These are phyloP conservation scores for Sinonovacula constricta DNA, from an alignment of 1,140 invertebrate genomes.

Conservation along the genomic window DNA sequence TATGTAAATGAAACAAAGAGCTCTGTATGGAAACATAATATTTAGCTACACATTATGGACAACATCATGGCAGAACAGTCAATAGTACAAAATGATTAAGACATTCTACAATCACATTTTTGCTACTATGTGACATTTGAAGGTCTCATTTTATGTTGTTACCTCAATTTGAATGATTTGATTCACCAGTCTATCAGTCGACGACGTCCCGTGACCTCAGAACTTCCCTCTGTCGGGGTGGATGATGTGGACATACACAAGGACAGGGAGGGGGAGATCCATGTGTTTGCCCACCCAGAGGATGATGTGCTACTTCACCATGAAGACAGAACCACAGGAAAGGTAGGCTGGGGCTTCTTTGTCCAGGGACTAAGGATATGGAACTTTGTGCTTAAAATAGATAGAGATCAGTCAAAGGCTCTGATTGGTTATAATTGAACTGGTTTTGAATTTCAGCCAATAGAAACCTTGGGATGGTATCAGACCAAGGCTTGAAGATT, in stretches of 20 bases:
- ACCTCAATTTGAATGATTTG: too few species aligned
- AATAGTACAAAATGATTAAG: too few species aligned
- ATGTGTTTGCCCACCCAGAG: constrained; percentile 68
- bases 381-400: constrained; percentile 1
- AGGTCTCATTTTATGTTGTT: too few species aligned
- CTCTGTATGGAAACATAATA: too few species aligned
- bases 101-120: too few species aligned
- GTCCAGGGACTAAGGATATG: too few species aligned
- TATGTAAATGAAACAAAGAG: too few species aligned
- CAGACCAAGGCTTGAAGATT: background rate
- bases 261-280: constrained; percentile 65
- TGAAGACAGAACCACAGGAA: constrained; percentile 51
- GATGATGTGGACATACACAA: constrained; percentile 58
- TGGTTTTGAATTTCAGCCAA: background rate
- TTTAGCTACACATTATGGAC: too few species aligned
- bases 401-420: background rate
- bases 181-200: background rate
- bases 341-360: constrained; percentile 46
- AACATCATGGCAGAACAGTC: too few species aligned
- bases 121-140: too few species aligned
- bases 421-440: background rate
- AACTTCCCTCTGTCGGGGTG: constrained; percentile 68
- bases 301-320: constrained; percentile 62
- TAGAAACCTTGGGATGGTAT: background rate
- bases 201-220: constrained; percentile 52